Conservation (phyloP, 2,113 vertebrate genomes). For the Ageneiosus marmoratus region DNA sequence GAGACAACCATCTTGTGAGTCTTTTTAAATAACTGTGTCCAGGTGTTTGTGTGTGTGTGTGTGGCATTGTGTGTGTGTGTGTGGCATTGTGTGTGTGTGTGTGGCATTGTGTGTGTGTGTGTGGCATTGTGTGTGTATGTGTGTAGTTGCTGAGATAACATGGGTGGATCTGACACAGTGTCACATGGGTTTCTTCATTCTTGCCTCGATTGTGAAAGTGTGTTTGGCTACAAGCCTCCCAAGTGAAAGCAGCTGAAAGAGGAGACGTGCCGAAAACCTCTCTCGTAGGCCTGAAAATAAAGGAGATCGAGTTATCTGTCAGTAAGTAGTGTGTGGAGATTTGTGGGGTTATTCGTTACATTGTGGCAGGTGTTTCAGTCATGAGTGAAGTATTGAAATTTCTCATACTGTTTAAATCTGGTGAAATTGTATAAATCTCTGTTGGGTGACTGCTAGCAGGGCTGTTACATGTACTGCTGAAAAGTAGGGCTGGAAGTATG, state of each 20-base stretch:
- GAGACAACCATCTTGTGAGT: conserved; percentile 5
- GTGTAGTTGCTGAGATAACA: conserved; percentile 50
- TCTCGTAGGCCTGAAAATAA: neutral
- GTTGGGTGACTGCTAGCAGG: neutral
- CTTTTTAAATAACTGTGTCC: conserved; percentile 36
- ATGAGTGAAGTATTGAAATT: neutral
- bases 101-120: conserved; percentile 1
- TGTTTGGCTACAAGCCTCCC: neutral
- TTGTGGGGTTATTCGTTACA: neutral
- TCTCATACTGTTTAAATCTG: neutral
- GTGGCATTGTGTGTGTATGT: neutral
- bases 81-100: conserved; percentile 6
- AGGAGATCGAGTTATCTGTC: neutral
- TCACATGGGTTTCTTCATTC: conserved; percentile 48
- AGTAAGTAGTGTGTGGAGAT: neutral
- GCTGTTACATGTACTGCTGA: neutral
- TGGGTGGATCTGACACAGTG: conserved; percentile 44
- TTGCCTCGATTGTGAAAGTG: conserved; percentile 31
- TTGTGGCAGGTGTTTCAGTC: neutral
- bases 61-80: neutral
- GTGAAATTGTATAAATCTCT: neutral
- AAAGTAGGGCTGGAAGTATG: neutral
- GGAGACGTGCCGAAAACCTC: neutral
- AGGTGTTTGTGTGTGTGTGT: conserved; percentile 36
- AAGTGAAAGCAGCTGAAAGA: conserved; percentile 6